Evolutionary conservation across 2,797 vertebrate genomes (phyloP).

Genomic region (Coregonus suidteri): DNA sequence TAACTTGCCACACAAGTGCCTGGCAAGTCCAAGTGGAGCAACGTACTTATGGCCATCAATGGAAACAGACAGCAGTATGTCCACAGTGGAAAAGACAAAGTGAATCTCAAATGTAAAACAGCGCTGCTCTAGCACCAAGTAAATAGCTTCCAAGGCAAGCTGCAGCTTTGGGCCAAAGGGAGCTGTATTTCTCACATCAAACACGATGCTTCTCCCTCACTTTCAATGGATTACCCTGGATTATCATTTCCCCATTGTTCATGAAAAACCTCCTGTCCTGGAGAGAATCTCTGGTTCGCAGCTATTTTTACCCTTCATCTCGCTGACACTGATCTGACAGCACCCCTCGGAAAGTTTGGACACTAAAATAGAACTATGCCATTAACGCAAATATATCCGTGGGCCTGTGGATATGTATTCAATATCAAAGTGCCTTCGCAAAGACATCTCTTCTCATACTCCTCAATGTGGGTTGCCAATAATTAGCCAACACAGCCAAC

Average conservation of each 20-base stretch:
- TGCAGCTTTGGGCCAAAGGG: slow-evolving; percentile 55
- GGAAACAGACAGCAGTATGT: slow-evolving; percentile 77
- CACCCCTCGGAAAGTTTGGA: slow-evolving; percentile 59
- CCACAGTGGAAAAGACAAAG: slow-evolving; percentile 71
- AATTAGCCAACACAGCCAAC: slow-evolving; percentile 2
- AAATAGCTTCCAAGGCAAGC: slow-evolving; percentile 58
- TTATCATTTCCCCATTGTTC: slow-evolving; percentile 77
- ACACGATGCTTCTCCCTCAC: slow-evolving; percentile 70
- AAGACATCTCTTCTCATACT: slow-evolving; percentile 8
- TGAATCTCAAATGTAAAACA: slow-evolving; percentile 76
- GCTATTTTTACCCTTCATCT: slow-evolving; percentile 69
- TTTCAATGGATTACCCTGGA: slow-evolving; percentile 74
- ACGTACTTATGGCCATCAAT: slow-evolving; percentile 69
- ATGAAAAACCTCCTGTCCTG: slow-evolving; percentile 75
- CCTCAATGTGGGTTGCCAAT: neutral
- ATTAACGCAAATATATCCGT: slow-evolving; percentile 13
- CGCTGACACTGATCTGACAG: slow-evolving; percentile 64
- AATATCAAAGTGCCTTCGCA: slow-evolving; percentile 18
- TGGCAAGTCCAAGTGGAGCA: slow-evolving; percentile 2
- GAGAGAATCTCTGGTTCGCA: slow-evolving; percentile 54
- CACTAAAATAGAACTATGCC: slow-evolving; percentile 54
- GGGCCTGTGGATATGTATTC: slow-evolving; percentile 14
- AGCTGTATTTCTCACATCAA: slow-evolving; percentile 73
- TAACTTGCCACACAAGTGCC: neutral
- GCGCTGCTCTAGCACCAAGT: slow-evolving; percentile 60